Conservation (phyloP, 1,140 invertebrate genomes). For the Proctacanthus coquilletti region DNA sequence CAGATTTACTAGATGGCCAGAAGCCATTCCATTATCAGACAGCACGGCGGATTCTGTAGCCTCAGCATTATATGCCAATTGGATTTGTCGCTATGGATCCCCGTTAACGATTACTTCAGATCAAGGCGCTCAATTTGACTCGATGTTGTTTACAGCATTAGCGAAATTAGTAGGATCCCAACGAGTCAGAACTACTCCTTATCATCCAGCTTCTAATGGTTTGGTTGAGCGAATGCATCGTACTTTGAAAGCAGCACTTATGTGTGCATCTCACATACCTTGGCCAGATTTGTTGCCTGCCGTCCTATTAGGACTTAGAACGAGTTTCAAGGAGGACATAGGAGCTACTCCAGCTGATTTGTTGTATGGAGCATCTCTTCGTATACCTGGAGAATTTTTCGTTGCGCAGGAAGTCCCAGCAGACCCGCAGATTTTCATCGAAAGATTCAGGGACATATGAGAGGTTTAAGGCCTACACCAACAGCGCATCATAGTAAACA, state of each 20-base stretch:
- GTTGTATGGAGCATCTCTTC: conserved; percentile 21
- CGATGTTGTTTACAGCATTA: conserved; percentile 11
- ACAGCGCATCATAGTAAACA: conserved; percentile 9
- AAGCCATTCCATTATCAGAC: conserved; percentile 21
- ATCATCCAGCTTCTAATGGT: conserved; percentile 23
- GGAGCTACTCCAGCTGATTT: conserved; percentile 18
- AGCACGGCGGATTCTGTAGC: conserved; percentile 16
- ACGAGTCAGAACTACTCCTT: conserved; percentile 15
- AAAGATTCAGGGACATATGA: conserved; percentile 6
- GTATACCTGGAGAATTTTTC: conserved; percentile 26
- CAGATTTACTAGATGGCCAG: conserved; percentile 24
- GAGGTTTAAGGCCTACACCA: conserved; percentile 7
- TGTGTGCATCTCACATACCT: conserved; percentile 4
- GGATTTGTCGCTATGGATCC: conserved; percentile 11
- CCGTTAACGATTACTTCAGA: conserved; percentile 18
- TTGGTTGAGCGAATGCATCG: conserved; percentile 22
- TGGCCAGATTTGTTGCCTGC: conserved; percentile 19
- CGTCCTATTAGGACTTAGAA: conserved; percentile 21
- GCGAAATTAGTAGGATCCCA: conserved; percentile 9
- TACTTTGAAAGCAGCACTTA: conserved; percentile 22
- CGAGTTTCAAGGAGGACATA: conserved; percentile 15
- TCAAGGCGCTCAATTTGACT: conserved; percentile 22
- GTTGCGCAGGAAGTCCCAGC: background rate
- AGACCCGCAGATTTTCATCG: background rate
- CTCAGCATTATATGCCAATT: conserved; percentile 16